These are phyloP conservation scores for Archips xylosteana DNA, from an alignment of 2,888 invertebrate species.

Conservation along the genomic window DNA sequence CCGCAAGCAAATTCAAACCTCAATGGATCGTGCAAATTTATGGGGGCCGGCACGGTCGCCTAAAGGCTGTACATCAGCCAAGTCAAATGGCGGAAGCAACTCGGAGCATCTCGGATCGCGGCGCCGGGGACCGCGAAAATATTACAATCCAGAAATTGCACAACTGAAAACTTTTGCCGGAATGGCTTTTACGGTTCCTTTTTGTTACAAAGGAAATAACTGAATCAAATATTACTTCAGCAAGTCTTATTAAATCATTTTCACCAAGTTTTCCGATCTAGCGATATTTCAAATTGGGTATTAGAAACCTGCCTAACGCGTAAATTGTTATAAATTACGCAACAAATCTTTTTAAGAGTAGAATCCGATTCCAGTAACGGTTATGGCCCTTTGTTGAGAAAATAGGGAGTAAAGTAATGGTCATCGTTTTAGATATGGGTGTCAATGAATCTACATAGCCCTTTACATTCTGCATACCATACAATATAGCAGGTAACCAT, in stretches of 20 bases:
- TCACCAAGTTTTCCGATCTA: neutral
- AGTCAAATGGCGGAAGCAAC: conserved; percentile 51
- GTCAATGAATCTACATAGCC: conserved; percentile 32
- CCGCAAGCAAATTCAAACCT: conserved; percentile 58
- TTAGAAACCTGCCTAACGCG: neutral
- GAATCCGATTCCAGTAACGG: conserved; percentile 10
- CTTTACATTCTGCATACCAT: conserved; percentile 28
- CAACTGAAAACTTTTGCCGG: conserved; percentile 26
- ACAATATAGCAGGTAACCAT: conserved; percentile 44
- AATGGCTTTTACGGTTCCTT: conserved; percentile 32
- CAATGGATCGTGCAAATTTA: conserved; percentile 63
- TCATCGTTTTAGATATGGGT: conserved; percentile 39
- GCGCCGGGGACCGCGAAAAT: conserved; percentile 38
- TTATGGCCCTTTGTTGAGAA: conserved; percentile 12
- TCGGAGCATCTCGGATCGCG: conserved; percentile 28
- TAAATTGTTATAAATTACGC: neutral
- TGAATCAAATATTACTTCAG: conserved; percentile 22
- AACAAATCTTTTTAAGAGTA: conserved; percentile 1
- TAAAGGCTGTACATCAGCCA: conserved; percentile 44
- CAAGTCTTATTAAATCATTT: neutral
- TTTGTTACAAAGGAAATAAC: conserved; percentile 29
- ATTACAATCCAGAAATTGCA: conserved; percentile 41
- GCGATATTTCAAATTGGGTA: conserved; percentile 4
- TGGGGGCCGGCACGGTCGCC: conserved; percentile 50
- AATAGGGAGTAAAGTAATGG: conserved; percentile 26